phyloP scores from a whole-genome alignment of 1,140 invertebrate genomes.

The Coptotermes formosanus region DNA sequence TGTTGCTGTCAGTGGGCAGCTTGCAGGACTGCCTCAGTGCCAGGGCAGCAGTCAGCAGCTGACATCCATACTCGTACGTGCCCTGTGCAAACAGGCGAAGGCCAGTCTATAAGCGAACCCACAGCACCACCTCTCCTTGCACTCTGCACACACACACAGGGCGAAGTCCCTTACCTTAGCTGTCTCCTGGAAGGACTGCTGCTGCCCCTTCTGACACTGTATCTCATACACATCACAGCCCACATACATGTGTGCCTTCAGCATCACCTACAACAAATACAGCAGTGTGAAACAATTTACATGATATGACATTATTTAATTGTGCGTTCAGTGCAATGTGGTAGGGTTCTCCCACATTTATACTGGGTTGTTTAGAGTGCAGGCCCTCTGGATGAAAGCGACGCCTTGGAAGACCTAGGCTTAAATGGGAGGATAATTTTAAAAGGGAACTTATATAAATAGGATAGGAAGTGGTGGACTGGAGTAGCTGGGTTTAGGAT shows the following conservation, averaged over 20 bases:
- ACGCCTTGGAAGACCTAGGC: no score
- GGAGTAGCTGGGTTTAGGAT: no score
- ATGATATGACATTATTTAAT: no score
- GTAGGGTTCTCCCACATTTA: no score
- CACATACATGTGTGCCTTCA: constrained; percentile 68
- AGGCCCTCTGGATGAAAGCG: no score
- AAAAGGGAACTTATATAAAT: no score
- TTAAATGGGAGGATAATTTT: no score
- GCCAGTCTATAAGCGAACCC: not conserved
- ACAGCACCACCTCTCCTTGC: not conserved
- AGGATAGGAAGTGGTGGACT: no score
- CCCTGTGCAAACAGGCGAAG: constrained; percentile 50
- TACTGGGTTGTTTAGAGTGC: no score
- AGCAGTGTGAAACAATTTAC: not conserved
- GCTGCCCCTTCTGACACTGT: constrained; percentile 70
- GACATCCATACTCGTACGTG: constrained; percentile 76
- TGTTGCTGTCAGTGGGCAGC: constrained; percentile 59
- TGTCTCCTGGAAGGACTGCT: constrained; percentile 74
- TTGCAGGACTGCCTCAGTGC: constrained; percentile 71
- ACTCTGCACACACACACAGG: no score
- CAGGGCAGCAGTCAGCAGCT: constrained; percentile 70
- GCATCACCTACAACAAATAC: constrained; percentile 45
- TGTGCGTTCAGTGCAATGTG: no score
- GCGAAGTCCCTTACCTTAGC: constrained; percentile 57
- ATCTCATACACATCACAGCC: constrained; percentile 71